A percentile compares a stretch with the other conserved stretches of the same genome.
These are phyloP conservation scores for Aricia agestis DNA, from an alignment of 1,140 invertebrate genomes.

Conservation along the genomic window DNA sequence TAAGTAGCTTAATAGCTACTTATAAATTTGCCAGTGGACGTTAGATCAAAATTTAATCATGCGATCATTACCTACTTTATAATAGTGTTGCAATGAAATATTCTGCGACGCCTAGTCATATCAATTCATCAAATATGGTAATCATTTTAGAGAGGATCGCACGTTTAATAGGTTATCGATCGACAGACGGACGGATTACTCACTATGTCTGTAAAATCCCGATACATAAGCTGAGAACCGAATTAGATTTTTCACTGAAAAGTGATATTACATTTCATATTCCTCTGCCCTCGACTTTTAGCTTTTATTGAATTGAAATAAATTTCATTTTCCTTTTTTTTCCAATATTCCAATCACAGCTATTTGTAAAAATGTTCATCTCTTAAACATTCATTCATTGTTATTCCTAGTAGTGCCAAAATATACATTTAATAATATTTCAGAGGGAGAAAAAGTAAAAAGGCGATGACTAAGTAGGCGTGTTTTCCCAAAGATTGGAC, in stretches of 20 bases:
- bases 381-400: no score
- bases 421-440: no score
- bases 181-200: neutral
- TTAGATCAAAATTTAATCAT: no score
- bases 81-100: neutral
- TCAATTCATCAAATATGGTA: conserved; percentile 16
- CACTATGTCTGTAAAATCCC: neutral
- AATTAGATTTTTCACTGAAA: neutral
- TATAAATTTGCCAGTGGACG: no score
- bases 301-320: neutral
- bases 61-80: neutral
- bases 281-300: neutral
- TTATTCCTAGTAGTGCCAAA: no score
- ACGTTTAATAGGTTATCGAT: conserved; percentile 16
- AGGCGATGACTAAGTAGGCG: no score
- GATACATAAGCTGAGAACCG: neutral
- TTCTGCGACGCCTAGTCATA: conserved; percentile 3
- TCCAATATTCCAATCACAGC: neutral
- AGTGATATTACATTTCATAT: neutral
- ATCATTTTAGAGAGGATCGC: conserved; percentile 13
- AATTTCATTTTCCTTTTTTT: neutral
- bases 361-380: no score
- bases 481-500: no score
- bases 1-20: no score
- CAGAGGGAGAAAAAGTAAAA: no score